Base-by-base conservation (phyloP, 1,140 invertebrate genomes). In the Helicoverpa armigera region DNA sequence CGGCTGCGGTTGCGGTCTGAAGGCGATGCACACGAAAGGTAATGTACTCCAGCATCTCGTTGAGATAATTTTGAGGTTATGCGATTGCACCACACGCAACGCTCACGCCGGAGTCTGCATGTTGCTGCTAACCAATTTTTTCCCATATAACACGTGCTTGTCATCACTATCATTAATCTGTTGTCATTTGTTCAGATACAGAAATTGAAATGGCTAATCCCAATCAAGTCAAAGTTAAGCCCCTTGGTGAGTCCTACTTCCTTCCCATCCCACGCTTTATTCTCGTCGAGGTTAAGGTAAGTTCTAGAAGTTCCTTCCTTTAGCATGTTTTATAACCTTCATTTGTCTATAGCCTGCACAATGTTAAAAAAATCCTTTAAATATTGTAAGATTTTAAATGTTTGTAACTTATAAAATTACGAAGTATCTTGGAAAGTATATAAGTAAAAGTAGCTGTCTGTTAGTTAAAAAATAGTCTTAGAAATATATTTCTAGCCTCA, bases 1-100 rank as follows among this genome's bases (percentile, higher is more conserved):
- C 87, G 95, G 94, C 79, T 97, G 97, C 81, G 96, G 96, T 16
- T 97, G 96, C 85, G 95, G 95, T 23, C 86, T 93, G 48, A 95
- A 94, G 85, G 95, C 95, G 53, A 89, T 96, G 2, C 97, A 97
- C 82, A 97, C 96, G 0, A 97, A 97, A 96, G 97, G 97, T 97
- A 96, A 86, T 72, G 7, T 81, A 48, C 48, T 2, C 1, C 16
- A 51, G 53, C 18, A 18, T 67, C 53, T 31, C 48, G 43, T 75
- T 16, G 67, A 54, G 9, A 43, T 3, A 3, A 79, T 83, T 88
- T 95, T 91, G 80, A 92, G 91, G 92, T 95, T 94, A 92, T 92
- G 88, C 84, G 72, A 90, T 90, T 91, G 88, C 89, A 88, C 89
- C 89, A 91, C 83, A 91, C 83, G 81, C 83, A 53, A 43, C n/a